Evolutionary conservation across 1,140 invertebrate species (phyloP), one percentile per base, ranked within the genome.

Genomic region (Caenorhabditis inopinata): DNA sequence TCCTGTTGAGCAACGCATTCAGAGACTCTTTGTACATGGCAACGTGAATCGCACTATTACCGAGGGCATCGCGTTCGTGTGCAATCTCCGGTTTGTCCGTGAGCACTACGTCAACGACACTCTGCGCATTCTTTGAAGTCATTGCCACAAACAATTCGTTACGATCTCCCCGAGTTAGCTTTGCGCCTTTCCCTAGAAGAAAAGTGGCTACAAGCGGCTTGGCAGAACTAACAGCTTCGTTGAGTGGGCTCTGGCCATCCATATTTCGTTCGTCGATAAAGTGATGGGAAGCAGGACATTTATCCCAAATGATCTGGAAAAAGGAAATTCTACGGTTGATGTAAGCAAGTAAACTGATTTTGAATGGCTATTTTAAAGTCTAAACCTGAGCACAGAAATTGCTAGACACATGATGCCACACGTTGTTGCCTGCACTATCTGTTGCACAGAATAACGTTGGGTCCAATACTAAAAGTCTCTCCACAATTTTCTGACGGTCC

Each of bases 221-320:
- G 2, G 85, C 86, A 53, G 86, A 82, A 21, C 87, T 74, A 58
- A 87, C 87, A n/a, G 86, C 87, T 18, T 89, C 42, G 12, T 85
- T 77, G 16, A 83, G 76, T 2, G 86, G 86, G 3, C 86, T 85
- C 14, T 83, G 74, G 1, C 86, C 79, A 46, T 85, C 87, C 73
- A 89, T 87, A 68, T 87, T 87, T 14, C 83, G 74, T 7, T 78
- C 74, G 74, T 87, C 89, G 16, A 87, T 51, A 11, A 87, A 76
- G 14, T 77, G 51, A 25, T 87, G 85, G 0, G 84, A 78, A 4
- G 32, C 46, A 12, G 84, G 80, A 74, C 73, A 74, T 23, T 42
- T 68, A 68, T 84, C 79, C 84, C 85, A 86, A 18, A 87, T 27
- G 18, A 84, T 77, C 84, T 86, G 53, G 82, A 85, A 79, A 11